Evolutionary conservation across 2,797 vertebrate species (phyloP).

Genomic region (Sitta carolinensis): DNA sequence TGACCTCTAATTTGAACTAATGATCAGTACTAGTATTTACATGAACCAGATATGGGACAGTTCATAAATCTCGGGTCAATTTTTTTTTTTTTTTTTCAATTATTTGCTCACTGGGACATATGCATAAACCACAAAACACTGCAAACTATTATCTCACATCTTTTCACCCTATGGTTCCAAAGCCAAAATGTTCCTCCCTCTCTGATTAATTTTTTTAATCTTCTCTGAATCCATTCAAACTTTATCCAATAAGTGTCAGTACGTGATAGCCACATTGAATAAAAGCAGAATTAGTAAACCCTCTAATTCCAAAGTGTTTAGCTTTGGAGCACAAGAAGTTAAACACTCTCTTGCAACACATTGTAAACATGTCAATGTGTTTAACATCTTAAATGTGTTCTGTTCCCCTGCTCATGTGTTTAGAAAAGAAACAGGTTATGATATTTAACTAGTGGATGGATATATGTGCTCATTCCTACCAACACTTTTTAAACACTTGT

Average conservation of each 20-base stretch:
- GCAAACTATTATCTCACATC: not conserved
- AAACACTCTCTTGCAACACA: slow-evolving; percentile 82
- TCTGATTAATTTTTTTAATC: not conserved
- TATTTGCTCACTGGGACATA: slow-evolving; percentile 47
- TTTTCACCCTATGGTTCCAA: slow-evolving; percentile 3
- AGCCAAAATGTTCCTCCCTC: not conserved
- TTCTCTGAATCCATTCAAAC: slow-evolving; percentile 48
- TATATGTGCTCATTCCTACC: slow-evolving; percentile 76
- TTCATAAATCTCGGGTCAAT: slow-evolving; percentile 5
- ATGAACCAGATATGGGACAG: not conserved
- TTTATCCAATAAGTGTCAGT: slow-evolving; percentile 63
- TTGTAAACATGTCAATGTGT: slow-evolving; percentile 86
- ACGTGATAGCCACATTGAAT: slow-evolving; percentile 56
- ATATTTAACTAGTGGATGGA: slow-evolving; percentile 80
- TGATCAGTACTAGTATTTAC: slow-evolving; percentile 4
- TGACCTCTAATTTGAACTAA: slow-evolving; percentile 54
- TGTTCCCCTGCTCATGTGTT: slow-evolving; percentile 74
- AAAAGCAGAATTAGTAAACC: slow-evolving; percentile 75
- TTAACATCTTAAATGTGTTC: slow-evolving; percentile 79
- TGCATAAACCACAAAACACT: slow-evolving; percentile 5
- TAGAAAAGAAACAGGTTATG: slow-evolving; percentile 81
- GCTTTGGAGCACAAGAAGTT: slow-evolving; percentile 79
- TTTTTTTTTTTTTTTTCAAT: not conserved
- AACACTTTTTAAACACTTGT: slow-evolving; percentile 80
- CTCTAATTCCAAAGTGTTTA: slow-evolving; percentile 82